Evolutionary conservation across 2,797 vertebrate genomes (phyloP), one percentile per base, ranked within the genome.

Genomic region (Glossophaga mutica): DNA sequence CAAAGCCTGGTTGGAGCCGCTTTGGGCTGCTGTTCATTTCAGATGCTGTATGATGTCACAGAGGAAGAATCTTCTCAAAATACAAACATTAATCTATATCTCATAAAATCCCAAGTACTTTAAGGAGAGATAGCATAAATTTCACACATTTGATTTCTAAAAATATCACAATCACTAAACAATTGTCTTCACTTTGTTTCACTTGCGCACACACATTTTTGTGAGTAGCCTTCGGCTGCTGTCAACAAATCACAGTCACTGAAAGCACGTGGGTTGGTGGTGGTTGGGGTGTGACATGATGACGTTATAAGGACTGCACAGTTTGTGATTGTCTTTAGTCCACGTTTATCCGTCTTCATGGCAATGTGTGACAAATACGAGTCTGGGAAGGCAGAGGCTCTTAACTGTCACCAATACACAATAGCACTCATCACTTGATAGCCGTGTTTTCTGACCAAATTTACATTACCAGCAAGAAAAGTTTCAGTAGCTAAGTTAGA

Each of bases 21-120:
- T 97, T 98, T 90, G 90, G 91, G 89, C 97, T 96, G 96, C 68
- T 97, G 94, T 95, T 98, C 96, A 96, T 97, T 97, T 97, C 96
- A 97, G 97, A 97, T 98, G 91, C 97, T 98, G 94, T 59, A 97
- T 97, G 94, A 97, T 98, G 94, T 96, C 97, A 98, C 42, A 97
- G 86, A 97, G 94, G 95, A 96, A 90, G 96, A 81, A 87, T 96
- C 84, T 98, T 97, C 91, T 96, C 92, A 94, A 97, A 98, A 98
- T 98, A 98, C 97, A 98, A 98, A 97, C 95, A 96, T 96, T 98
- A 98, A 98, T 98, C 95, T 34, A 59, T 96, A 98, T 97, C 98
- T 98, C 94, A 98, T 97, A 95, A 98, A 97, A 87, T 96, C 95
- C 94, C 92, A 97, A 96, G 95, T 98, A 97, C 97, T 95, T 97